These are phyloP conservation scores for Gari tellinella DNA, from an alignment of 2,888 invertebrate species.

Conservation along the genomic window DNA sequence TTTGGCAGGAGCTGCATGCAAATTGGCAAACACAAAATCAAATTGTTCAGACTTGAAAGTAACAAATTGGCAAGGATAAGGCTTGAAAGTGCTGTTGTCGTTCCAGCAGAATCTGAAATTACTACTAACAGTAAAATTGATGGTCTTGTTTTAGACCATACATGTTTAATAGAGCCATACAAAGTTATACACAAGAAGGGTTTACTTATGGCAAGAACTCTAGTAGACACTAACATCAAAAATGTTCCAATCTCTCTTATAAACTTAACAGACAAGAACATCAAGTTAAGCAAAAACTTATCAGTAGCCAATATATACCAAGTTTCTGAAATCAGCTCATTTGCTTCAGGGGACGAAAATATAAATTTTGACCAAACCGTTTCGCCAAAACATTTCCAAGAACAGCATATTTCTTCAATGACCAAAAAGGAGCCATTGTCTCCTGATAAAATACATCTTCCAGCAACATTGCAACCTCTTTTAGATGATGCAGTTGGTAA, in stretches of 20 bases:
- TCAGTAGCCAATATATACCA: conserved; percentile 10
- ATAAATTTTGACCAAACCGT: too few species aligned
- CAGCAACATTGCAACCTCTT: conserved; percentile 27
- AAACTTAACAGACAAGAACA: conserved; percentile 23
- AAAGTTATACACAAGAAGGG: conserved; percentile 13
- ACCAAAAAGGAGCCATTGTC: too few species aligned
- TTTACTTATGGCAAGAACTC: conserved; percentile 16
- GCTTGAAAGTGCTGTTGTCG: not conserved
- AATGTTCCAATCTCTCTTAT: conserved; percentile 20
- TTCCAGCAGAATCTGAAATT: conserved; percentile 20
- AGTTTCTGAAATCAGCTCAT: too few species aligned
- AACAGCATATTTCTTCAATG: too few species aligned
- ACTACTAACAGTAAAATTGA: conserved; percentile 13
- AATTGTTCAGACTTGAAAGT: conserved; percentile 11
- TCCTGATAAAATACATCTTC: not conserved
- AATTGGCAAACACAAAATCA: conserved; percentile 30
- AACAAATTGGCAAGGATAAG: conserved; percentile 7
- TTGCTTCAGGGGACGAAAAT: too few species aligned
- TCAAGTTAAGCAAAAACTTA: conserved; percentile 22
- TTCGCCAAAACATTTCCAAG: too few species aligned
- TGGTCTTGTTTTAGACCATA: not conserved
- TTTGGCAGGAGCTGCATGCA: conserved; percentile 25
- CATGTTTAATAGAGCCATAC: conserved; percentile 15
- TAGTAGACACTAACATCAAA: conserved; percentile 9
- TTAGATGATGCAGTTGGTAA: conserved; percentile 16